Base-by-base conservation (phyloP, 1,140 invertebrate genomes). In the Lethrus apterus region DNA sequence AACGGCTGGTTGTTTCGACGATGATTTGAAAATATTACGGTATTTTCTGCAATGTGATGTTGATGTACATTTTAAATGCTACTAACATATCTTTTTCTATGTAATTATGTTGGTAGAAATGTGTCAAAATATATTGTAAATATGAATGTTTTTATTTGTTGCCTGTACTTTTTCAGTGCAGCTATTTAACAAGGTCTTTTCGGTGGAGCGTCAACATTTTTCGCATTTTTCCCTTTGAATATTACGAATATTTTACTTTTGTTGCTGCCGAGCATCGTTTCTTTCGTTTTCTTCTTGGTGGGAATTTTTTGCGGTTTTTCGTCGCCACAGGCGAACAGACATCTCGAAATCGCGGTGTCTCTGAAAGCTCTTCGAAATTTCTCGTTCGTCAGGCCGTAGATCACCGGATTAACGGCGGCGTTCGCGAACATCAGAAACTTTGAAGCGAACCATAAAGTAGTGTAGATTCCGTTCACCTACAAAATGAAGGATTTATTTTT, bases 311-410 rank as follows among this genome's bases (percentile, higher is more conserved):
- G 2, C 23, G 15, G 3, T 17, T 10, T 36, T 9, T 18, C 15
- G 17, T 36, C 23, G 2, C 23, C 34, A 5, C 34, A 36, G 8
- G 18, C 34, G 19, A 36, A 36, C 24, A 68, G 65, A 43, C 67
- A 70, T 18, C 65, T 66, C 4, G 70, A 47, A 2, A 70, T 59
- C 0, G 69, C 64, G 9, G 70, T 75, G 8, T 68, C 59, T 13
- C 70, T 65, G 58, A 81, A 79, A 31, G 80, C 80, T 45, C 71
- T 73, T 11, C 74, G 59, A 51, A 85, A 79, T 54, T 78, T 77
- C 19, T 77, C 72, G 53, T 84, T 86, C 7, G 76, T 83, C 21
- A 80, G 77, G 9, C 81, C 83, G 48, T 85, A 86, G 29, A 86
- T 78, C 1, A 86, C 61, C 0, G 84, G 84, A 64, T 86, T 86